phyloP scores from a whole-genome alignment of 2,888 invertebrate species.

The Sphaerophoria rueppellii region DNA sequence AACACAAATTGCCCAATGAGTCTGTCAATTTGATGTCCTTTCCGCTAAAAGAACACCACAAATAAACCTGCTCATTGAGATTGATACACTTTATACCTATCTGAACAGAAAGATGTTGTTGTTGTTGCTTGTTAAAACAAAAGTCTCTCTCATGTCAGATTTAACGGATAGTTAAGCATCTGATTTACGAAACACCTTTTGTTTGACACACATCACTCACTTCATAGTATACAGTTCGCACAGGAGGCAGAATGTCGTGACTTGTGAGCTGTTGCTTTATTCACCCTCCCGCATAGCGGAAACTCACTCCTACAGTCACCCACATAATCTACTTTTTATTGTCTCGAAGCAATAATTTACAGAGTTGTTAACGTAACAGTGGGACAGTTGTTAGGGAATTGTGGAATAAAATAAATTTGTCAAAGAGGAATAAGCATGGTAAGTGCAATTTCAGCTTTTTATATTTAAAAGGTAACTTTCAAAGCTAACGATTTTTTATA shows the following conservation, averaged over 20 bases:
- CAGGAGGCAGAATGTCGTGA: not conserved
- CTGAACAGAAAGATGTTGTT: not conserved
- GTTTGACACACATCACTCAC: slow-evolving; percentile 39
- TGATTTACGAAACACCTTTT: slow-evolving; percentile 62
- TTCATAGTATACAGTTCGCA: too few species aligned
- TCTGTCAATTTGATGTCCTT: slow-evolving; percentile 46
- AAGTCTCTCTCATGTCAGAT: slow-evolving; percentile 22
- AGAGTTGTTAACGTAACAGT: not conserved
- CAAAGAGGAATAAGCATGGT: too few species aligned
- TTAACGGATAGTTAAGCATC: slow-evolving; percentile 62
- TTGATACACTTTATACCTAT: not conserved
- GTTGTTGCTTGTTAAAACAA: not conserved
- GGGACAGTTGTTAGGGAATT: not conserved
- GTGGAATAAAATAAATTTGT: not conserved
- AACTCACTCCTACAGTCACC: not conserved
- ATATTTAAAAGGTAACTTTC: too few species aligned
- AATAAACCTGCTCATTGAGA: slow-evolving; percentile 16
- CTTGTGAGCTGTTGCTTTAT: slow-evolving; percentile 34
- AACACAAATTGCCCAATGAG: slow-evolving; percentile 40
- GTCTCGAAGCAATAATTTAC: slow-evolving; percentile 5
- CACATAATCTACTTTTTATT: not conserved
- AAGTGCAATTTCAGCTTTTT: too few species aligned
- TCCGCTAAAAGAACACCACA: slow-evolving; percentile 9
- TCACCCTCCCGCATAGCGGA: not conserved
- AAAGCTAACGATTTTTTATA: too few species aligned